Evolutionary conservation across 1,140 invertebrate species (phyloP).

Genomic region (Drosophila subobscura): DNA sequence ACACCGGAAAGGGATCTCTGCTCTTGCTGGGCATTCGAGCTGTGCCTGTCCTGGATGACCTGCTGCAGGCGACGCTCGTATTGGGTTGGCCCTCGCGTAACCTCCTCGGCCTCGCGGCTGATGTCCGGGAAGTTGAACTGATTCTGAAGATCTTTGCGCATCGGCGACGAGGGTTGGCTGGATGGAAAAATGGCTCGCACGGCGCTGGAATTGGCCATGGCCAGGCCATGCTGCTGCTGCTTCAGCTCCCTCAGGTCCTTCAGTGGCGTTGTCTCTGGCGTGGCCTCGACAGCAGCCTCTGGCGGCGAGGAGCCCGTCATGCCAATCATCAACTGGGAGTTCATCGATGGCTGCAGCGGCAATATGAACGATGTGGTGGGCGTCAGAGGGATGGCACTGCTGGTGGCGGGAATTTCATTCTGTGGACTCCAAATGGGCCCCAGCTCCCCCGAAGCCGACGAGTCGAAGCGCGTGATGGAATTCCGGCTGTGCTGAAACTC

Average conservation of each 20-base stretch:
- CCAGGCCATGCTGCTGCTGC: slow-evolving; percentile 50
- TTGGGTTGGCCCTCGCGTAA: slow-evolving; percentile 30
- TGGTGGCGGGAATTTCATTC: slow-evolving; percentile 67
- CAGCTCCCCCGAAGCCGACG: slow-evolving; percentile 30
- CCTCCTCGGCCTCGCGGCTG: slow-evolving; percentile 36
- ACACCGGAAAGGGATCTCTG: slow-evolving; percentile 9
- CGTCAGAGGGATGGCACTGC: slow-evolving; percentile 84
- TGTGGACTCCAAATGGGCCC: slow-evolving; percentile 80
- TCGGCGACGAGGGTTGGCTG: slow-evolving; percentile 87
- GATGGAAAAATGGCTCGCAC: slow-evolving; percentile 86
- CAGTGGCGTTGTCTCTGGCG: slow-evolving; percentile 93
- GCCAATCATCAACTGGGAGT: slow-evolving; percentile 52
- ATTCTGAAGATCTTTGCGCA: slow-evolving; percentile 86
- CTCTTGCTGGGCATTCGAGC: slow-evolving; percentile 16
- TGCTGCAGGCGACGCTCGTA: slow-evolving; percentile 63
- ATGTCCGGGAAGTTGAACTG: slow-evolving; percentile 82
- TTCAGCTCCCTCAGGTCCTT: slow-evolving; percentile 85
- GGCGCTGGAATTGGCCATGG: slow-evolving; percentile 85
- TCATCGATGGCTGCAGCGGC: slow-evolving; percentile 59
- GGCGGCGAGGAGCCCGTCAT: slow-evolving; percentile 84
- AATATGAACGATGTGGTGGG: slow-evolving; percentile 83
- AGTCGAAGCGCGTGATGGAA: slow-evolving; percentile 46
- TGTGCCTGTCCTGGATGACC: slow-evolving; percentile 60
- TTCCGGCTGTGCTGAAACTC: slow-evolving; percentile 33
- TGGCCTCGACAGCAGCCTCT: slow-evolving; percentile 93